These are phyloP conservation scores for Oedothorax gibbosus DNA, from an alignment of 1,140 invertebrate genomes.

Conservation along the genomic window DNA sequence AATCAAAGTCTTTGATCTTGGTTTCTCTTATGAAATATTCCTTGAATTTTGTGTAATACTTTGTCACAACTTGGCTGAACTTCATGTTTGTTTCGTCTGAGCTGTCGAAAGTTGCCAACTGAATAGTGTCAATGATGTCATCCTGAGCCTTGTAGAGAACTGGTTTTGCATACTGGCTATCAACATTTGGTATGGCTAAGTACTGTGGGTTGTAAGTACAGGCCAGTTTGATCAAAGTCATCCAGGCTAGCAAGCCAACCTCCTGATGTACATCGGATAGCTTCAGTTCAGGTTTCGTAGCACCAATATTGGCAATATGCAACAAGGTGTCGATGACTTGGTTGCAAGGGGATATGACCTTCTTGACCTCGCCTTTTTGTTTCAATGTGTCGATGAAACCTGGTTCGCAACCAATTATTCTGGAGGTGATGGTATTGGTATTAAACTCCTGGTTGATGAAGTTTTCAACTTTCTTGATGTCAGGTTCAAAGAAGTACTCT, in stretches of 20 bases:
- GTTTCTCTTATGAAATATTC: slow-evolving; percentile 26
- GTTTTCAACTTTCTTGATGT: slow-evolving; percentile 20
- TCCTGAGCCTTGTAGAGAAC: slow-evolving; percentile 35
- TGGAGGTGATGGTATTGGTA: background rate
- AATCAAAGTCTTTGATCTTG: slow-evolving; percentile 19
- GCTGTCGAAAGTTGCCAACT: slow-evolving; percentile 11
- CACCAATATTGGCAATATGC: slow-evolving; percentile 8
- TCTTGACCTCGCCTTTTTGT: background rate
- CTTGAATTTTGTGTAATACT: background rate
- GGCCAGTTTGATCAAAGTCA: slow-evolving; percentile 49
- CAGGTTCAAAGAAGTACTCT: slow-evolving; percentile 7
- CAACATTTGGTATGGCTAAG: slow-evolving; percentile 21
- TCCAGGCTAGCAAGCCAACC: slow-evolving; percentile 36
- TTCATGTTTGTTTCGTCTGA: background rate
- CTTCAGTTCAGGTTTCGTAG: background rate
- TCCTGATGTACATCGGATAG: slow-evolving; percentile 11
- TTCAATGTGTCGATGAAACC: slow-evolving; percentile 14
- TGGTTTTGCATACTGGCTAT: background rate
- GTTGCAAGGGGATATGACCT: slow-evolving; percentile 40
- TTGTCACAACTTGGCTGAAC: slow-evolving; percentile 11
- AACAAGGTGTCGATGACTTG: slow-evolving; percentile 40
- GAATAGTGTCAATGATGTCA: slow-evolving; percentile 24
- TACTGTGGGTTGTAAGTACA: slow-evolving; percentile 51
- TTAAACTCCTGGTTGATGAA: slow-evolving; percentile 20
- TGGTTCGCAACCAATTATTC: background rate